phyloP scores from a whole-genome alignment of 2,888 invertebrate genomes.

The Rhimphoctona megacephalus region DNA sequence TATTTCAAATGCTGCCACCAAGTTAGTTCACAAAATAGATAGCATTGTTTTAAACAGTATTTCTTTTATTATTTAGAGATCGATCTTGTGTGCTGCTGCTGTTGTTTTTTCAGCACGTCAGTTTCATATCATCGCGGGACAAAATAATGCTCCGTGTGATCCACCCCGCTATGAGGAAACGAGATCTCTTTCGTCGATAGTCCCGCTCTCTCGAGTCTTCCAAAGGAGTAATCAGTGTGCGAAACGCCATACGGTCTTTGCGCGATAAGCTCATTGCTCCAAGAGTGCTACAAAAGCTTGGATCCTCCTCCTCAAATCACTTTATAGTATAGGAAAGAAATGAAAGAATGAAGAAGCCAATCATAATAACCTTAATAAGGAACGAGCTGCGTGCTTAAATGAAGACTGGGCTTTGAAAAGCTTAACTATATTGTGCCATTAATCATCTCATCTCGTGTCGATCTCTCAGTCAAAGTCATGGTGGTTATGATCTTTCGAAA shows the following conservation, averaged over 20 bases:
- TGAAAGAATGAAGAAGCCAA: background rate
- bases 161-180: constrained; percentile 70
- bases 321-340: background rate
- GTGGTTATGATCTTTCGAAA: too few relatives aligned
- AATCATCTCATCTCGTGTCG: too few relatives aligned
- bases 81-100: background rate
- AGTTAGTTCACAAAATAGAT: too few relatives aligned
- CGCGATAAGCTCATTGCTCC: constrained; percentile 9
- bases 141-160: constrained; percentile 56
- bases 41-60: background rate
- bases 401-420: too few relatives aligned
- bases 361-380: constrained; percentile 2
- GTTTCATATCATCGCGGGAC: constrained; percentile 66
- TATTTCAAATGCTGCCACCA: too few relatives aligned
- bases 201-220: constrained; percentile 35
- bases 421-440: too few relatives aligned
- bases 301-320: background rate
- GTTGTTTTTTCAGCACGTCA: constrained; percentile 52
- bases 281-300: constrained; percentile 16
- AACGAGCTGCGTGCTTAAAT: background rate
- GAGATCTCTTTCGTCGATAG: constrained; percentile 69
- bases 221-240: constrained; percentile 30
- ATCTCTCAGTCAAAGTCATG: too few relatives aligned
- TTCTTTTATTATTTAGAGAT: too few relatives aligned
- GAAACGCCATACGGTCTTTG: constrained; percentile 13